A percentile compares a stretch with the other conserved stretches of the same genome.
Evolutionary conservation across 2,797 vertebrate genomes (phyloP).

Genomic region (Crocodylus rhombifer): DNA sequence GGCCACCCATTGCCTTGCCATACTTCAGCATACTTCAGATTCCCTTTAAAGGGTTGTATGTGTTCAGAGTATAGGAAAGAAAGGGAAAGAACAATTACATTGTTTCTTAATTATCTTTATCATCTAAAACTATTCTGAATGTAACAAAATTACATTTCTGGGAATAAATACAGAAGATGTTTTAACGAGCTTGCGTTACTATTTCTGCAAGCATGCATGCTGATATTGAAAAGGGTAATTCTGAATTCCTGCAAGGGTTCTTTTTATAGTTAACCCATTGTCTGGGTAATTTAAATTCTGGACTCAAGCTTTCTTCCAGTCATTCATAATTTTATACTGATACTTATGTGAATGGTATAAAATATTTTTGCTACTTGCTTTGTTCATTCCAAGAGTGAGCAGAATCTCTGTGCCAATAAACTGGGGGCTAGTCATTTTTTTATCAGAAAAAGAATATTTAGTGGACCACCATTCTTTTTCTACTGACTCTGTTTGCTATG

Average conservation of each 20-base stretch:
- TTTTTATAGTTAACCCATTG: not conserved
- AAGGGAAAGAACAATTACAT: not conserved
- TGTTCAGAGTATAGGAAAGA: too few relatives aligned
- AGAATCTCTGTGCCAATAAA: accelerated
- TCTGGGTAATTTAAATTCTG: not conserved
- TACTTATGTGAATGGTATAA: not conserved
- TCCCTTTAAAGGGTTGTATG: too few relatives aligned
- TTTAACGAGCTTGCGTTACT: not conserved
- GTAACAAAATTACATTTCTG: not conserved
- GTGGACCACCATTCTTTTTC: accelerated
- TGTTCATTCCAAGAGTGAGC: not conserved
- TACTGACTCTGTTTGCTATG: not conserved
- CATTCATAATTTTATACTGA: not conserved
- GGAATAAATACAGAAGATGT: not conserved
- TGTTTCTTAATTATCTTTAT: not conserved
- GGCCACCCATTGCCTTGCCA: too few relatives aligned
- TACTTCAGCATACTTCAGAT: too few relatives aligned
- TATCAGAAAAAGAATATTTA: not conserved
- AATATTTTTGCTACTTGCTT: not conserved
- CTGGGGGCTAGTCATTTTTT: not conserved
- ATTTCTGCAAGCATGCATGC: not conserved
- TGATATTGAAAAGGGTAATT: not conserved
- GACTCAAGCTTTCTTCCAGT: not conserved
- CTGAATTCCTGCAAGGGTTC: slow-evolving; percentile 24
- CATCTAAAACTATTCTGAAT: not conserved